Evolutionary conservation across 2,888 invertebrate species (phyloP), one percentile per base, ranked within the genome.

Genomic region (Dasysyrphus albostriatus): DNA sequence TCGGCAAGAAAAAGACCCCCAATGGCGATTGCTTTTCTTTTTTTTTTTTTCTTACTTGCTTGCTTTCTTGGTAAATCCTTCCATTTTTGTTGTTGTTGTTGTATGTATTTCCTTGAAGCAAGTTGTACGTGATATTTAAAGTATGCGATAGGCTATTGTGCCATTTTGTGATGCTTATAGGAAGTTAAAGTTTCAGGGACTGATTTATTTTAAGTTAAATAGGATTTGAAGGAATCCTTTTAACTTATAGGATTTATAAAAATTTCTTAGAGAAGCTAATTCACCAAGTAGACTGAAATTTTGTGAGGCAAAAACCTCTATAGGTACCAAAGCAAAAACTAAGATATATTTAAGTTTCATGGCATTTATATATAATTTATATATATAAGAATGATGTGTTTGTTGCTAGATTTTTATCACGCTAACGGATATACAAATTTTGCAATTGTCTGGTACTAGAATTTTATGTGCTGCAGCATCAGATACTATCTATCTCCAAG

Each of bases 1-100:
- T 69, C 69, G 19, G 12, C 54, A 69, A 54, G 54, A 69, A 69
- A 69, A 69, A 54, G 69, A 69, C 69, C 54, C 69, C 69, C 69
- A n/a, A 54, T 69, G 69, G 69, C 51, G 51, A 69, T 69, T 54
- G 39, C 69, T 61, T 61, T 32, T 29, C 39, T 61, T 61, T n/a
- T 56, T n/a, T 59, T 34, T 34, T 24, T 56, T n/a, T 59, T 34
- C 16, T 24, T 24, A 29, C 61, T 61, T 49, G 2, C 34, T 63
- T 44, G 63, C 49, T 37, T 49, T 37, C 34, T 34, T 67, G 34
- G 34, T 7, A 19, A 49, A 37, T 65, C 47, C 44, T 67, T 12
- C 24, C 32, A 7, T 44, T 29, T 44, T 63, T 42, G 14, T 8
- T 42, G 8, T 19, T 37, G 37, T 59, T 39, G 19, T 37, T 37